Evolutionary conservation across 2,888 invertebrate genomes (phyloP).

Genomic region (Cancer borealis): DNA sequence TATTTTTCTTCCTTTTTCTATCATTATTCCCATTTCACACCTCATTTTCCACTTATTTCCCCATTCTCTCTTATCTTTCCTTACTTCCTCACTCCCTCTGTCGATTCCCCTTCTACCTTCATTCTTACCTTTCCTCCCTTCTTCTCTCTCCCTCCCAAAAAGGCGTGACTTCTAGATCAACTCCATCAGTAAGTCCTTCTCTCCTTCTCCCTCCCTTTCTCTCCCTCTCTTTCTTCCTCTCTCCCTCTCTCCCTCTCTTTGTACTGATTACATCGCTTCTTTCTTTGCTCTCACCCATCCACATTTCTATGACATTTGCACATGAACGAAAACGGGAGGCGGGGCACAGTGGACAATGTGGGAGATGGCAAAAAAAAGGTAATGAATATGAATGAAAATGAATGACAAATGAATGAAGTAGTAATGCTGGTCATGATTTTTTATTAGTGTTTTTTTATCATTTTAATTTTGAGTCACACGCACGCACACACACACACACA

Average conservation of each 20-base stretch:
- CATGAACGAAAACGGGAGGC: conserved; percentile 16
- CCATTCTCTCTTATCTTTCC: not conserved
- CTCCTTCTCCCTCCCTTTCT: not conserved
- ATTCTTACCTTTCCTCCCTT: not conserved
- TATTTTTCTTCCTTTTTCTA: not conserved
- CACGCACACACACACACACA: too few species aligned
- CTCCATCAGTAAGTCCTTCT: not conserved
- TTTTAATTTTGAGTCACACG: not conserved
- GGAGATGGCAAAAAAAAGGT: not conserved
- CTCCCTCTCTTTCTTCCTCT: conserved; percentile 2
- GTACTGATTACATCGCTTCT: conserved; percentile 1
- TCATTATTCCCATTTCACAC: not conserved
- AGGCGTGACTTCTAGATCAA: not conserved
- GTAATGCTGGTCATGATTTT: conserved; percentile 12
- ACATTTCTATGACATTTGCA: not conserved
- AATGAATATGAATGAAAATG: not conserved
- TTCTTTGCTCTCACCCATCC: not conserved
- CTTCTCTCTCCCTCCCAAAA: not conserved
- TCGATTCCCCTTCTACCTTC: not conserved
- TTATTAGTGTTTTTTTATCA: not conserved
- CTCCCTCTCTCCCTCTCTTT: conserved; percentile 22
- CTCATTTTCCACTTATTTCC: not conserved
- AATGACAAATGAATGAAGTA: conserved; percentile 17
- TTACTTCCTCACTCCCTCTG: not conserved
- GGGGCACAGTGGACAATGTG: not conserved